Conservation (phyloP, 1,140 invertebrate species). For the Galleria mellonella region DNA sequence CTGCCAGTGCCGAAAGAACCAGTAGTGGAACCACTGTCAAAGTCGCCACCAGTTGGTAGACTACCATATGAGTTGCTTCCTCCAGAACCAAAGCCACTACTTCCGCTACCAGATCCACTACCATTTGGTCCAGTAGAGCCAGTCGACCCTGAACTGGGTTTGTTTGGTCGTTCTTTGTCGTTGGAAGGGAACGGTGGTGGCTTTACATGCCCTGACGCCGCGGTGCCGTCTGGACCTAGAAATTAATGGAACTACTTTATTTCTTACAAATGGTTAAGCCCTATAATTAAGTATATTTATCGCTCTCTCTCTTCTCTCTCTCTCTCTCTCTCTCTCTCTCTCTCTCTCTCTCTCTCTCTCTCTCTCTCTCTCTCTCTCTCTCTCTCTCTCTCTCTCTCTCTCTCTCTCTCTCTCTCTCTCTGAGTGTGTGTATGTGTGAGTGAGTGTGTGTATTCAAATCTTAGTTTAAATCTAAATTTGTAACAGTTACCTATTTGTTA, state of each 20-base stretch:
- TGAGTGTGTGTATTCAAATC: no score
- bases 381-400: no score
- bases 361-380: no score
- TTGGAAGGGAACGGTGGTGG: constrained; percentile 49
- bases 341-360: no score
- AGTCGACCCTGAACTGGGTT: constrained; percentile 9
- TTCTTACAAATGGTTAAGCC: no score
- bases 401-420: no score
- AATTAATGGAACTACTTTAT: constrained; percentile 8
- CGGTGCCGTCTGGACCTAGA: constrained; percentile 66
- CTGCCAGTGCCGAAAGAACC: not conserved
- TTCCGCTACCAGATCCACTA: constrained; percentile 2
- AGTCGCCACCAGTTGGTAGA: not conserved
- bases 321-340: no score
- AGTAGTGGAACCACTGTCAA: constrained; percentile 1
- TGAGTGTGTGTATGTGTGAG: no score
- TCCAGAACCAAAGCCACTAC: not conserved
- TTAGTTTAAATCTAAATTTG: no score
- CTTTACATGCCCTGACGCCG: constrained; percentile 72
- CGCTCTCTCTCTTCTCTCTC: no score
- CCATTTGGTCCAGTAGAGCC: constrained; percentile 1
- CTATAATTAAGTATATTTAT: no score
- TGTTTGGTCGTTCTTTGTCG: constrained; percentile 32
- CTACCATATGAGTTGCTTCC: constrained; percentile 1
- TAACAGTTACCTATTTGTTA: no score